Evolutionary conservation across 2,888 invertebrate genomes (phyloP).

Genomic region (Acanthacorydalis orientalis): DNA sequence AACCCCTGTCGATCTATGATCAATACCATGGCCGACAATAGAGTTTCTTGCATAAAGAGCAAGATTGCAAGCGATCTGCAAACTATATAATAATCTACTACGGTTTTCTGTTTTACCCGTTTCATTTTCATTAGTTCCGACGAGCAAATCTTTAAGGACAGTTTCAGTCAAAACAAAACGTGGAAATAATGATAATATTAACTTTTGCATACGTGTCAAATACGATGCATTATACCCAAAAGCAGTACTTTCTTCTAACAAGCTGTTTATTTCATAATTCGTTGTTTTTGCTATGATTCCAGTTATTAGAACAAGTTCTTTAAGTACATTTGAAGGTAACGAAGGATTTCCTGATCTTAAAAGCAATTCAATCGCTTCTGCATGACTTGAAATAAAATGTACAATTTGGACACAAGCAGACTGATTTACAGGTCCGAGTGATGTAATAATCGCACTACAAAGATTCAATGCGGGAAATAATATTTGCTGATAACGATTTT

Average conservation of each 20-base stretch:
- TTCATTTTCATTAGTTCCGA: constrained; percentile 16
- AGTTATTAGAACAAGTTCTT: constrained; percentile 62
- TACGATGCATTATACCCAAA: constrained; percentile 36
- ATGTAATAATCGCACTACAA: constrained; percentile 65
- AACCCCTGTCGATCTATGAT: constrained; percentile 33
- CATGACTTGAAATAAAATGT: constrained; percentile 62
- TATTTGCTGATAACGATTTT: constrained; percentile 64
- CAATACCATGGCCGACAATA: constrained; percentile 35
- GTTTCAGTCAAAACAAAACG: constrained; percentile 41
- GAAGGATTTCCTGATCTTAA: constrained; percentile 51
- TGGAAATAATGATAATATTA: constrained; percentile 58
- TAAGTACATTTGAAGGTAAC: constrained; percentile 45
- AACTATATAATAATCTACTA: constrained; percentile 26
- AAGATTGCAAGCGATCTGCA: constrained; percentile 55
- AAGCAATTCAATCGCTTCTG: constrained; percentile 64
- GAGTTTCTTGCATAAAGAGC: constrained; percentile 52
- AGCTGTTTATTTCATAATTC: constrained; percentile 10
- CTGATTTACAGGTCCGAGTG: constrained; percentile 69
- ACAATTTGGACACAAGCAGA: constrained; percentile 67
- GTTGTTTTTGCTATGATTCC: constrained; percentile 29
- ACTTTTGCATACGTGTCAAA: constrained; percentile 49
- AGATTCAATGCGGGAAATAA: constrained; percentile 66
- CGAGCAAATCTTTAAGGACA: constrained; percentile 21
- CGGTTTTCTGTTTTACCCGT: constrained; percentile 19
- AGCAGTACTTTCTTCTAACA: constrained; percentile 19